Conservation (phyloP, 2,113 vertebrate genomes). For the Gobius niger region DNA sequence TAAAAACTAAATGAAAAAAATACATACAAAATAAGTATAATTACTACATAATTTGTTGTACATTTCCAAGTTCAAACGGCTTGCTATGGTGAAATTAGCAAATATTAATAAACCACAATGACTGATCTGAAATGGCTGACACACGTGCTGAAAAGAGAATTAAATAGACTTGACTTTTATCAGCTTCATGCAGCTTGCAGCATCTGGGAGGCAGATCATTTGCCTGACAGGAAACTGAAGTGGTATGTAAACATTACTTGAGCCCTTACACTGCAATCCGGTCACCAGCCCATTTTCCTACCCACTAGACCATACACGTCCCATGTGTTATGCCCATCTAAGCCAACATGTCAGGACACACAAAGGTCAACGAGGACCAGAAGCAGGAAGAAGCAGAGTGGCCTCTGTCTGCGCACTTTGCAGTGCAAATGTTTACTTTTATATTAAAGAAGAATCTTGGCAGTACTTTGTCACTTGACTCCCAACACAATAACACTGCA, state of each 20-base stretch:
- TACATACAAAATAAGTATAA: too few relatives aligned
- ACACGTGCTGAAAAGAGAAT: conserved; percentile 11
- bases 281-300: conserved; percentile 66
- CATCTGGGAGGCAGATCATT: conserved; percentile 48
- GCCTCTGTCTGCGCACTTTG: conserved; percentile 20
- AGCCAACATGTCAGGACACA: conserved; percentile 36
- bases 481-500: conserved; percentile 65
- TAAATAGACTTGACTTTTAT: conserved; percentile 22
- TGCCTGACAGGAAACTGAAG: conserved; percentile 63
- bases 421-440: conserved; percentile 61
- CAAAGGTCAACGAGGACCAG: conserved; percentile 53
- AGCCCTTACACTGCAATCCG: conserved; percentile 29
- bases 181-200: conserved; percentile 20
- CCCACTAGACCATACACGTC: conserved; percentile 62
- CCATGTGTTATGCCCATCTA: conserved; percentile 36
- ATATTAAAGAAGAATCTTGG: conserved; percentile 49
- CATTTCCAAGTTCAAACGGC: too few relatives aligned
- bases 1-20: too few relatives aligned
- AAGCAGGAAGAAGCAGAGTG: conserved; percentile 28
- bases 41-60: too few relatives aligned
- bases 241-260: conserved; percentile 59
- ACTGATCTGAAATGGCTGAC: background rate
- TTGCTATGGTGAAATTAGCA: background rate
- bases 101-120: background rate
- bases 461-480: conserved; percentile 57